Evolutionary conservation across 2,888 invertebrate genomes (phyloP).

Genomic region (Caradrina kadenii): DNA sequence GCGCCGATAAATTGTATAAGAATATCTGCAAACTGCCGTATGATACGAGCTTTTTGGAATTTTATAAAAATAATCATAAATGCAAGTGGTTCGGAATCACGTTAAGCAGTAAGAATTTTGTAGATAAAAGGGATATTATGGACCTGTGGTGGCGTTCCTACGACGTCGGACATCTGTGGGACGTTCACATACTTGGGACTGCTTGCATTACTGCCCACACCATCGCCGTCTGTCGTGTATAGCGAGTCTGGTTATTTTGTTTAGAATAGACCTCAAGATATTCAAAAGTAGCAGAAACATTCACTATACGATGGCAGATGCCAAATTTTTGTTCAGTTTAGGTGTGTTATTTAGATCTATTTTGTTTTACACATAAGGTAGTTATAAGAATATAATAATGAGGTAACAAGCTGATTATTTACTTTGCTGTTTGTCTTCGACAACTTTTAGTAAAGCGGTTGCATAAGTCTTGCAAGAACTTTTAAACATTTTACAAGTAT

Average conservation of each 20-base stretch:
- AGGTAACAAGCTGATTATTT: neutral
- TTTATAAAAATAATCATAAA: neutral
- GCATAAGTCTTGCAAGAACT: neutral
- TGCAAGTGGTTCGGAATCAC: neutral
- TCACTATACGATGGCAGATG: conserved; percentile 14
- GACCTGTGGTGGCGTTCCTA: conserved; percentile 81
- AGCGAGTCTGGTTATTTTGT: conserved; percentile 45
- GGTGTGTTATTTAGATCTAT: conserved; percentile 10
- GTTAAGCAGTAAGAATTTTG: conserved; percentile 5
- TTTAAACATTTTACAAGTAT: conserved; percentile 1
- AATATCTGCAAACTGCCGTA: conserved; percentile 51
- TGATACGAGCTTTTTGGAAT: conserved; percentile 21
- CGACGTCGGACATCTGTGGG: conserved; percentile 80
- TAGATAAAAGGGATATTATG: conserved; percentile 16
- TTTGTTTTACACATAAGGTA: neutral
- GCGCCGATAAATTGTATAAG: neutral
- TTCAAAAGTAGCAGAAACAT: neutral
- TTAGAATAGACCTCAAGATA: conserved; percentile 1
- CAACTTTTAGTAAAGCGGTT: neutral
- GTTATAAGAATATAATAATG: neutral
- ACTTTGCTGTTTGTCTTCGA: neutral
- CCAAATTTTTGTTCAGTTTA: conserved; percentile 4
- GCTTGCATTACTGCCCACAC: conserved; percentile 79
- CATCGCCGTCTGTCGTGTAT: conserved; percentile 81
- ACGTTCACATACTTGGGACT: conserved; percentile 84